Conservation (phyloP, 2,888 invertebrate genomes). For the Drosophila monieri region DNA sequence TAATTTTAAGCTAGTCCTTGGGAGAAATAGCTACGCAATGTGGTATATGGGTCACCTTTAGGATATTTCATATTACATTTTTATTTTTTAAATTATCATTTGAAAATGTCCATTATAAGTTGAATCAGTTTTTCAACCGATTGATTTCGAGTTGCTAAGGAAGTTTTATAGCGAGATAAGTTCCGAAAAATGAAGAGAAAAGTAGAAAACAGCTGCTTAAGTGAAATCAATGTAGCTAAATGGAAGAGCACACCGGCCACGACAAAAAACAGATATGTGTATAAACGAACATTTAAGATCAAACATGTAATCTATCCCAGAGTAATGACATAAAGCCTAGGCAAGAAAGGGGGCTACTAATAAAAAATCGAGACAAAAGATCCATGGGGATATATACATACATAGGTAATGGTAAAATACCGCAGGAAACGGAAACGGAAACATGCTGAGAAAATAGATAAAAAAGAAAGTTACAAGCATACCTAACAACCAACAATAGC, state of each 20-base stretch:
- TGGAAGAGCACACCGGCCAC: slow-evolving; percentile 31
- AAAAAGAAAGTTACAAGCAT: slow-evolving; percentile 50
- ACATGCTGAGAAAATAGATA: slow-evolving; percentile 24
- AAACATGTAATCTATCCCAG: neutral
- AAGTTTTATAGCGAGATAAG: slow-evolving; percentile 26
- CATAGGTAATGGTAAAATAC: neutral
- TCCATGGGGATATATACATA: slow-evolving; percentile 16
- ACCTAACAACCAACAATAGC: slow-evolving; percentile 82
- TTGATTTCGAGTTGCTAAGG: slow-evolving; percentile 58
- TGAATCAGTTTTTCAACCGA: slow-evolving; percentile 25
- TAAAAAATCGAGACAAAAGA: slow-evolving; percentile 6
- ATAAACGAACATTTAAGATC: slow-evolving; percentile 21
- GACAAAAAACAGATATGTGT: slow-evolving; percentile 14
- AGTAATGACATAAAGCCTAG: slow-evolving; percentile 33
- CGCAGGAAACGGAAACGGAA: slow-evolving; percentile 2
- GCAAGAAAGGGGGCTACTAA: slow-evolving; percentile 31
- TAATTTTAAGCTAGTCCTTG: neutral
- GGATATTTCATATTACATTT: slow-evolving; percentile 2
- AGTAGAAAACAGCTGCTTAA: slow-evolving; percentile 69
- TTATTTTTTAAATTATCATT: slow-evolving; percentile 1
- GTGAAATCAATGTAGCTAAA: slow-evolving; percentile 44
- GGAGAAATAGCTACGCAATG: neutral
- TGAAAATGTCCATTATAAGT: neutral
- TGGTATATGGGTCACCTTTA: neutral
- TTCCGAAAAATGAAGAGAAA: slow-evolving; percentile 34